Conservation (phyloP, 2,888 invertebrate genomes). For the Temnothorax unifasciatus region DNA sequence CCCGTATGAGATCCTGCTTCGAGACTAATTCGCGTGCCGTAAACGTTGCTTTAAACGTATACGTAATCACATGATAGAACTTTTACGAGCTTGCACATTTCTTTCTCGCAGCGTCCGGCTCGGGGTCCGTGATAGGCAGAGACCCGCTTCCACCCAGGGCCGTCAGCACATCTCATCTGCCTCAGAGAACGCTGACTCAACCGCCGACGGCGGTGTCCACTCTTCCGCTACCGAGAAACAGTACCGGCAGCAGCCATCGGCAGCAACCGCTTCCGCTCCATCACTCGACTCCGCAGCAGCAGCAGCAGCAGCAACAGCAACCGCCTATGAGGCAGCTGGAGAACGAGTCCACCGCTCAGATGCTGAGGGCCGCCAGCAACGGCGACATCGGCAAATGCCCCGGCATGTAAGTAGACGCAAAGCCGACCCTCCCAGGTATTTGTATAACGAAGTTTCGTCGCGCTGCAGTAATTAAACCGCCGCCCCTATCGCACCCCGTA, state of each 20-base stretch:
- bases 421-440: conserved; percentile 2
- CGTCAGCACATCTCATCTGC: conserved; percentile 83
- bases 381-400: conserved; percentile 78
- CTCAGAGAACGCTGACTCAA: conserved; percentile 83
- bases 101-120: conserved; percentile 90
- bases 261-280: conserved; percentile 76
- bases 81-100: neutral
- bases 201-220: conserved; percentile 84
- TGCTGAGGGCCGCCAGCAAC: conserved; percentile 77
- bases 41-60: neutral
- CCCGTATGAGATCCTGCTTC: neutral
- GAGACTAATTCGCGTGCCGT: neutral
- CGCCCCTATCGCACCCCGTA: conserved; percentile 24
- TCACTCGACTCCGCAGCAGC: conserved; percentile 75
- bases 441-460: conserved; percentile 7
- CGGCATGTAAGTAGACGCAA: conserved; percentile 73
- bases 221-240: conserved; percentile 79
- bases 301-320: conserved; percentile 65
- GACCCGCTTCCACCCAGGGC: conserved; percentile 87
- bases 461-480: conserved; percentile 41
- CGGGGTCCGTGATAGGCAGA: conserved; percentile 89
- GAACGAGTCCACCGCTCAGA: conserved; percentile 68
- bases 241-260: conserved; percentile 70
- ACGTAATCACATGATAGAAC: neutral
- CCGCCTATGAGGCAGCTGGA: conserved; percentile 66